Base-by-base conservation (phyloP, 2,888 invertebrate genomes). In the Laspeyria flexula region DNA sequence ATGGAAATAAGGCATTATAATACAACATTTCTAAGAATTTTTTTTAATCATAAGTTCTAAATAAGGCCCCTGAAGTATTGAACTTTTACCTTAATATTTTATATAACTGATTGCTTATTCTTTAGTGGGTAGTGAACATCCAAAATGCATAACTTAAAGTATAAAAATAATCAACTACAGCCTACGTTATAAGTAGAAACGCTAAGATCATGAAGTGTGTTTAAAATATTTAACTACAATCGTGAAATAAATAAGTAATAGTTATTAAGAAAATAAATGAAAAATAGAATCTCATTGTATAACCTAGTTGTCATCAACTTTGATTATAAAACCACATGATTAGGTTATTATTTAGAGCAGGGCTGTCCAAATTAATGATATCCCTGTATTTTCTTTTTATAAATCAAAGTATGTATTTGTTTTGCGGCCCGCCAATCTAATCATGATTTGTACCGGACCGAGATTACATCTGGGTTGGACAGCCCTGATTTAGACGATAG, bases 121-220 rank as follows among this genome's bases (percentile, higher is more conserved):
- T 25, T 34, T 55, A 43, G 46, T 55, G 16, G 9, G 35, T 46
- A 55, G 30, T 53, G 16, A 49, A 54, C 47, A 47, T 40, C 34
- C 25, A 52, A 64, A 60, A 57, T 40, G 38, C 51, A 55, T 45
- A 60, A 60, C 65, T 65, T 64, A 64, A 42, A 45, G 49, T 60
- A 64, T 12, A 31, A 59, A 58, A 60, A 60, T 50, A 55, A 44
- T 46, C 3, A 40, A 55, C 55, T 52, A 63, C 54, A 43, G 43
- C 45, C 57, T 68, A 68, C 40, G 40, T 43, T 51, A 47, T 41
- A 31, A 49, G 42, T 41, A 67, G 51, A 58, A 50, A 53, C 30
- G 31, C 46, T 58, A 55, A 1, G 11, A 18, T 40, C 40, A 46
- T 35, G 13, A 47, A 50, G 33, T 44, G 27, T 13, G 39, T 38